Percentiles rank a stretch among this genome's conserved stretches.
Conservation (phyloP, 2,113 vertebrate species). For the Gavialis gangeticus region DNA sequence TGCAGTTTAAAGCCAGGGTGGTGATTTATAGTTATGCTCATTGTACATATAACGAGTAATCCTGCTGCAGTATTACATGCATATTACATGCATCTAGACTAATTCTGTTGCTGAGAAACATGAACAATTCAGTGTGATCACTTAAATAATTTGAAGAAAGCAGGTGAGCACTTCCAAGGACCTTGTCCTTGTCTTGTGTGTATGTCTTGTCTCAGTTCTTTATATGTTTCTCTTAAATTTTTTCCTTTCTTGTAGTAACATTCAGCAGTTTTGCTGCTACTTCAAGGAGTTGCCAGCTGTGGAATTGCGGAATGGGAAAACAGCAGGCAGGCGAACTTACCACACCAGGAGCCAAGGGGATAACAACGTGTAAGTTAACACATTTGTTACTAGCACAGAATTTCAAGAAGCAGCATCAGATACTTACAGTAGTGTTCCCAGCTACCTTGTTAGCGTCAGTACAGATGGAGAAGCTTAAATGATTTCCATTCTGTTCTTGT, state of each 20-base stretch:
- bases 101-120: not conserved
- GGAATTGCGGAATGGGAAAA: slow-evolving; percentile 96
- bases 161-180: not conserved
- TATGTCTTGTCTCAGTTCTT: not conserved
- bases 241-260: slow-evolving; percentile 85
- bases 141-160: not conserved
- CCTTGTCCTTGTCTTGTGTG: not conserved
- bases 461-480: not conserved
- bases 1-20: not conserved
- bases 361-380: slow-evolving; percentile 92
- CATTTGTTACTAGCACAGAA: not conserved
- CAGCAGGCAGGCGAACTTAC: slow-evolving; percentile 93
- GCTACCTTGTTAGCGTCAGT: not conserved
- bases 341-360: slow-evolving; percentile 98
- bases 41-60: not conserved
- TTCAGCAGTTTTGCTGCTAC: slow-evolving; percentile 97
- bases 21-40: not conserved
- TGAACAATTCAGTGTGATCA: not conserved
- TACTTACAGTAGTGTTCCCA: not conserved
- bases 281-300: slow-evolving; percentile 98
- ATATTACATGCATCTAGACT: not conserved
- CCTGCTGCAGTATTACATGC: not conserved
- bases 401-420: not conserved
- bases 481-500: not conserved
- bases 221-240: not conserved